Evolutionary conservation across 2,113 vertebrate species (phyloP).

Genomic region (Axis porcinus): DNA sequence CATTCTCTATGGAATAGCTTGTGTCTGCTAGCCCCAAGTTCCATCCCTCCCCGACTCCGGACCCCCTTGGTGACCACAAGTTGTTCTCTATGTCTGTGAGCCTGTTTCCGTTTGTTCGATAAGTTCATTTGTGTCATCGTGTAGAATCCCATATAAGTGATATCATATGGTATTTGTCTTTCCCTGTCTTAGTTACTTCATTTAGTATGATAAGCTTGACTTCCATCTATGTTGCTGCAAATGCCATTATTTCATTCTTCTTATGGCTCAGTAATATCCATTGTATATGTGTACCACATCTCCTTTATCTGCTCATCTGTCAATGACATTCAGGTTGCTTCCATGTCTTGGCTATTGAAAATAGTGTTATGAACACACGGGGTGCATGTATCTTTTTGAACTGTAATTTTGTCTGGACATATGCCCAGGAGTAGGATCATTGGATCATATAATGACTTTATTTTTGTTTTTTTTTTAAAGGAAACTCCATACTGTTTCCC

Average conservation of each 20-base stretch:
- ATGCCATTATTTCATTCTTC: not conserved
- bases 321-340: not conserved
- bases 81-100: not conserved
- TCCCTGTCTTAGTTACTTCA: not conserved
- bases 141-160: not conserved
- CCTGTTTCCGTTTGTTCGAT: not conserved
- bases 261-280: not conserved
- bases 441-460: not conserved
- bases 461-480: not conserved
- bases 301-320: not conserved
- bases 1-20: not conserved
- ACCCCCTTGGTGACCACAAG: not conserved
- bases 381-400: not conserved
- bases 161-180: not conserved
- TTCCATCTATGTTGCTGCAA: not conserved
- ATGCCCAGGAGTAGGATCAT: not conserved
- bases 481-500: not conserved
- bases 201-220: not conserved
- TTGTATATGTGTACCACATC: not conserved
- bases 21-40: not conserved
- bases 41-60: not conserved
- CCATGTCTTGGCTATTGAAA: not conserved
- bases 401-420: not conserved
- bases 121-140: not conserved
- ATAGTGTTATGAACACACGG: not conserved